Percentiles rank a stretch among this genome's conserved stretches.
Evolutionary conservation across 2,888 invertebrate genomes (phyloP).

Genomic region (Cancer borealis): DNA sequence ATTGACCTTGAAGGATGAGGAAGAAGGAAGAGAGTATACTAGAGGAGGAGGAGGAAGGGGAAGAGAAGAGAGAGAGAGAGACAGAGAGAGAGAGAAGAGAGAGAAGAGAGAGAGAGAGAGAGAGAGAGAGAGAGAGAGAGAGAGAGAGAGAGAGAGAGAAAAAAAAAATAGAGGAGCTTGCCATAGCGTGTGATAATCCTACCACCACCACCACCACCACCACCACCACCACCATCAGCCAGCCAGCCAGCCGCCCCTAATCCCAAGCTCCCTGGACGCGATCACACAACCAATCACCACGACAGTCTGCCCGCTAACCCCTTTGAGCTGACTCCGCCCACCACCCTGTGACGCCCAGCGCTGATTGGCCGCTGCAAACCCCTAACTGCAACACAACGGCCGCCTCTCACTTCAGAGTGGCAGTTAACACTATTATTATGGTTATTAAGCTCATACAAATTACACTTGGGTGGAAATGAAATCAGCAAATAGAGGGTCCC

Average conservation of each 20-base stretch:
- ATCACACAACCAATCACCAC: conserved; percentile 40
- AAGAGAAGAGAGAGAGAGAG: neutral
- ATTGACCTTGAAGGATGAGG: neutral
- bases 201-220: neutral
- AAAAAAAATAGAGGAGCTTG: neutral
- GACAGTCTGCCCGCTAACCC: conserved; percentile 51
- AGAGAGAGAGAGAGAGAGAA: conserved; percentile 38
- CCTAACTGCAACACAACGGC: conserved; percentile 71
- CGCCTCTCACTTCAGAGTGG: conserved; percentile 59
- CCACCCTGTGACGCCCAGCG: conserved; percentile 42
- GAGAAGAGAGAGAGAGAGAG: conserved; percentile 62
- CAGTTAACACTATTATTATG: conserved; percentile 75
- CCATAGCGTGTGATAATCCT: conserved; percentile 12
- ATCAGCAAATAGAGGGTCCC: conserved; percentile 52
- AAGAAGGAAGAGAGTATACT: neutral
- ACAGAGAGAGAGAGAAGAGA: conserved; percentile 43
- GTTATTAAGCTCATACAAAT: conserved; percentile 73
- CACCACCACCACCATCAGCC: neutral
- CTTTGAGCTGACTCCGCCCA: conserved; percentile 57
- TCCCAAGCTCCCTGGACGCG: neutral
- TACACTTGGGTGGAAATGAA: conserved; percentile 71
- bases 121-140: conserved; percentile 30
- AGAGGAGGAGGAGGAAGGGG: neutral
- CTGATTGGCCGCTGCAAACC: conserved; percentile 58
- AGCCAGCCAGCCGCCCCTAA: neutral